Base-by-base conservation (phyloP, 2,888 invertebrate genomes). In the Coleophora deauratella region DNA sequence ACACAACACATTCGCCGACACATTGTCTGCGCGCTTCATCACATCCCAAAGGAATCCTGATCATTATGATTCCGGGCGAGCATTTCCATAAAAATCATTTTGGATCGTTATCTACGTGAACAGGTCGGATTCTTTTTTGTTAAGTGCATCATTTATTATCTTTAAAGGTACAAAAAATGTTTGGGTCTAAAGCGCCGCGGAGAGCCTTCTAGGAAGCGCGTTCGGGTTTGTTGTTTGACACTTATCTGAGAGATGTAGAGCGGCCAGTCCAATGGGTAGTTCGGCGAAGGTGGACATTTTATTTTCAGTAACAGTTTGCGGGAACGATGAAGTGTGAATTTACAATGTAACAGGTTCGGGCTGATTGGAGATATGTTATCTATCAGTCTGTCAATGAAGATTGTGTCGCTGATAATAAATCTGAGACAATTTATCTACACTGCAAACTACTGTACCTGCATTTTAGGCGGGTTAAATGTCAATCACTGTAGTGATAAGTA, bases 81-180 rank as follows among this genome's bases (percentile, higher is more conserved):
- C 70, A 80, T 84, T 85, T 81, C 81, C 81, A 85, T 84, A 84
- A 84, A 84, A 84, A 84, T 82, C 62, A 72, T 78, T 78, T 67
- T 59, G 56, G 84, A 84, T 84, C 74, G 72, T 81, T 84, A 84
- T 84, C 84, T 69, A 60, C 59, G 63, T 71, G 79, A 81, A 78
- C 84, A 85, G 85, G 84, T 85, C 82, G 78, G 74, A 73, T 72
- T 75, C 68, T 73, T 82, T 85, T 82, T 78, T 78, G 75, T 64
- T 59, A 69, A 72, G 72, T 66, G 72, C 76, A 78, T 84, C 82
- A 82, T 85, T 85, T 84, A 84, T 84, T 85, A 84, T 84, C 76
- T 81, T 75, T 75, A 72, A 71, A 66, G 67, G 69, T 64, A 80
- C 75, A 82, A 84, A 81, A 82, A 81, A 80, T 62, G 47, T 49